A percentile compares a stretch with the other conserved stretches of the same genome.
phyloP scores from a whole-genome alignment of 2,113 vertebrate genomes.

The Thunnus maccoyii region DNA sequence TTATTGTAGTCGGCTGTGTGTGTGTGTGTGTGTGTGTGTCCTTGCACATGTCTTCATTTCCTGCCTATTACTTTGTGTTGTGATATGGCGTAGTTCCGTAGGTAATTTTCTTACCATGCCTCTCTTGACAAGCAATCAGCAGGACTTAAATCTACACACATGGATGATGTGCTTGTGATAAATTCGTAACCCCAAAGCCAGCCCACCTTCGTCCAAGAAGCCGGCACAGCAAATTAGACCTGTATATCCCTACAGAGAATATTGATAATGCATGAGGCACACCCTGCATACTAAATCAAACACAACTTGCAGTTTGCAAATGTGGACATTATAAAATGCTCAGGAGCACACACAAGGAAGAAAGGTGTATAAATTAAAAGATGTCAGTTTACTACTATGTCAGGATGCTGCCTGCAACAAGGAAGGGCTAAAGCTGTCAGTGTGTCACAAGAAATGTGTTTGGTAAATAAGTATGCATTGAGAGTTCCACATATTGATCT shows the following conservation, averaged over 20 bases:
- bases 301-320: conserved; percentile 8
- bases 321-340: conserved; percentile 30
- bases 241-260: conserved; percentile 32
- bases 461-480: background rate
- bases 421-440: background rate
- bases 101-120: background rate
- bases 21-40: background rate
- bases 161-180: conserved; percentile 22
- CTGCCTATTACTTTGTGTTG: background rate
- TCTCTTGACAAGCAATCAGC: conserved; percentile 3
- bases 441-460: background rate
- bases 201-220: conserved; percentile 35
- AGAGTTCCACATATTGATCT: conserved; percentile 8
- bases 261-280: conserved; percentile 19
- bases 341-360: background rate
- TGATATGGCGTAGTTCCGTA: conserved; percentile 2
- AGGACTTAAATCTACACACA: conserved; percentile 16
- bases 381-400: background rate
- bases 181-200: conserved; percentile 8
- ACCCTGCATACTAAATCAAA: conserved; percentile 42
- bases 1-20: conserved; percentile 9
- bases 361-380: background rate
- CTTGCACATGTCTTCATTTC: background rate
- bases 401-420: background rate
- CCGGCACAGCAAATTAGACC: conserved; percentile 45